Conservation (phyloP, 2,797 vertebrate genomes). For the Morus bassanus region DNA sequence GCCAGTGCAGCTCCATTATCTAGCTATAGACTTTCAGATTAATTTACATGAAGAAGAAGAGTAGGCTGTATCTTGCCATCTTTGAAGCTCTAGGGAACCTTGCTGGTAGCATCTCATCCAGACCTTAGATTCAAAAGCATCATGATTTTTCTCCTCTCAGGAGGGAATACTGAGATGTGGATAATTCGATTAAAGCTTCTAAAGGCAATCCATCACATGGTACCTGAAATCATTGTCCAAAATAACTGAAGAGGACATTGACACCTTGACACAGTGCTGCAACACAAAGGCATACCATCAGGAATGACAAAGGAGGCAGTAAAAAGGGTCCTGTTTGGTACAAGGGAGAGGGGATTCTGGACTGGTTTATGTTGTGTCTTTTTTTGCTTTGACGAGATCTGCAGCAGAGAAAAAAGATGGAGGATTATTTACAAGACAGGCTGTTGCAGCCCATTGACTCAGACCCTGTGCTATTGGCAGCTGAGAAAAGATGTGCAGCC, state of each 20-base stretch:
- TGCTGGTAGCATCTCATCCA: background rate
- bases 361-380: background rate
- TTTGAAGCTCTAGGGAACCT: background rate
- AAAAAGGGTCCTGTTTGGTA: background rate
- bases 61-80: background rate
- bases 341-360: background rate
- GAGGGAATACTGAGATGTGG: background rate
- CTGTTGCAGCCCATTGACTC: constrained; percentile 17
- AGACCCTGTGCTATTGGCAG: constrained; percentile 19
- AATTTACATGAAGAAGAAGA: background rate
- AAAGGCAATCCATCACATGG: background rate
- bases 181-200: background rate
- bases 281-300: background rate
- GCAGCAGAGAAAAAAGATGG: background rate
- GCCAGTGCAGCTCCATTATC: background rate
- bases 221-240: background rate
- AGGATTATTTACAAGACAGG: constrained; percentile 27
- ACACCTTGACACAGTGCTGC: background rate
- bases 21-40: background rate
- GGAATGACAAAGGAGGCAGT: background rate
- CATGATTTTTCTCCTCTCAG: background rate
- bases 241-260: background rate
- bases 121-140: background rate
- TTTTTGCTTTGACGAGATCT: background rate
- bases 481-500: constrained; percentile 23